phyloP scores from a whole-genome alignment of 2,113 vertebrate species.

The Balaeniceps rex region DNA sequence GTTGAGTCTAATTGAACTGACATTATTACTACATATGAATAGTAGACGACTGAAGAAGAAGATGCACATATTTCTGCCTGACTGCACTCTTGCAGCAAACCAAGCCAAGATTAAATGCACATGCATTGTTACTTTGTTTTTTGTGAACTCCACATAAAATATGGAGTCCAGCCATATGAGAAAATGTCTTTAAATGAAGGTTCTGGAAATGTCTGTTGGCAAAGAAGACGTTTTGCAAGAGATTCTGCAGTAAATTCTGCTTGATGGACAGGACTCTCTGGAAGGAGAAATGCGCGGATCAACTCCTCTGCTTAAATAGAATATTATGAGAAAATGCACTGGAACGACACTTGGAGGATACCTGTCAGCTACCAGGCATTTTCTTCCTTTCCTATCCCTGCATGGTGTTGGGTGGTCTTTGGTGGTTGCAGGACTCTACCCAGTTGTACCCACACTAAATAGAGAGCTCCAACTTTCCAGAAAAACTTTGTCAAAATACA shows the following conservation, averaged over 20 bases:
- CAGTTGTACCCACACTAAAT: not conserved
- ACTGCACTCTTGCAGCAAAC: not conserved
- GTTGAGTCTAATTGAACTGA: not conserved
- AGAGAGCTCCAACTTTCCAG: not conserved
- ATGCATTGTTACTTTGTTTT: not conserved
- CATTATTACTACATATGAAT: not conserved
- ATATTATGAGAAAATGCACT: not conserved
- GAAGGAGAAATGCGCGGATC: not conserved
- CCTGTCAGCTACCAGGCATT: not conserved
- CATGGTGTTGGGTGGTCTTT: not conserved
- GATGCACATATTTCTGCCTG: not conserved
- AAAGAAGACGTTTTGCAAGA: not conserved
- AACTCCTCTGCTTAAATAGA: not conserved
- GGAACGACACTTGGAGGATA: not conserved
- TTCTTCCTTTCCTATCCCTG: not conserved
- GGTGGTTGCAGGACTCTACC: not conserved
- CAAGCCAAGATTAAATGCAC: not conserved
- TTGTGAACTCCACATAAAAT: not conserved
- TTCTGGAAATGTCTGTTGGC: not conserved
- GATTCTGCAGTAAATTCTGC: not conserved
- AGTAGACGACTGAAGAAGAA: not conserved
- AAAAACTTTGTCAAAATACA: not conserved
- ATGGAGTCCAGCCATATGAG: not conserved
- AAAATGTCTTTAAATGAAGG: not conserved
- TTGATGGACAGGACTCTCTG: not conserved